Evolutionary conservation across 2,888 invertebrate species (phyloP), one percentile per base, ranked within the genome.

Genomic region (Epinotia brunnichana): DNA sequence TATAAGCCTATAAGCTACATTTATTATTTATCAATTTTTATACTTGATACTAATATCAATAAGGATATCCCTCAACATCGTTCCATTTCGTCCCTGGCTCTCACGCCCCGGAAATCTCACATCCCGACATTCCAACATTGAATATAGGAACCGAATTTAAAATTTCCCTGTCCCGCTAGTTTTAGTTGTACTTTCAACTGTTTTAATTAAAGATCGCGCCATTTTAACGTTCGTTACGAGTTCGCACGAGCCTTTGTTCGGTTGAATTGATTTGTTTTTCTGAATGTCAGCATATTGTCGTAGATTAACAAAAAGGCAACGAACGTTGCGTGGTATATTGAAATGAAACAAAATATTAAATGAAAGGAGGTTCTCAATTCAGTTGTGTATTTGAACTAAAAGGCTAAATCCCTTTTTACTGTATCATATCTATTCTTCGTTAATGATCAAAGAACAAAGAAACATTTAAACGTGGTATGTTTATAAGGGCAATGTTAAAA

Each of bases 111-210:
- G 73, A 69, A 69, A 73, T 69, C 69, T 69, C 73, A 21, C 64
- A 70, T 51, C 69, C 67, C 70, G 63, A 24, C 73, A 73, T 73
- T 73, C 69, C 73, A 44, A 68, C 62, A 68, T 69, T 51, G 73
- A 73, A 73, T 73, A 73, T 73, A 69, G 73, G 73, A 69, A 59
- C 57, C 73, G 59, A 73, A 73, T 73, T 73, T 73, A 63, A 73
- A 69, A 73, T 73, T 59, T 72, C 19, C 66, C 56, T 29, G 54
- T 41, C 48, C 57, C 59, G 56, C 62, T 63, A 53, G 66, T 66
- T 66, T 62, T 63, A 53, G 62, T 69, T 73, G 15, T 59, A 53
- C 57, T 73, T 63, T 53, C 56, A 48, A 48, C 48, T 17, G 64
- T 51, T 73, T 63, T 69, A 73, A 73, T 73, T 73, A 67, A 72